A percentile compares a stretch with the other conserved stretches of the same genome.
Conservation (phyloP, 2,888 invertebrate genomes). For the Danaus chrysippus region DNA sequence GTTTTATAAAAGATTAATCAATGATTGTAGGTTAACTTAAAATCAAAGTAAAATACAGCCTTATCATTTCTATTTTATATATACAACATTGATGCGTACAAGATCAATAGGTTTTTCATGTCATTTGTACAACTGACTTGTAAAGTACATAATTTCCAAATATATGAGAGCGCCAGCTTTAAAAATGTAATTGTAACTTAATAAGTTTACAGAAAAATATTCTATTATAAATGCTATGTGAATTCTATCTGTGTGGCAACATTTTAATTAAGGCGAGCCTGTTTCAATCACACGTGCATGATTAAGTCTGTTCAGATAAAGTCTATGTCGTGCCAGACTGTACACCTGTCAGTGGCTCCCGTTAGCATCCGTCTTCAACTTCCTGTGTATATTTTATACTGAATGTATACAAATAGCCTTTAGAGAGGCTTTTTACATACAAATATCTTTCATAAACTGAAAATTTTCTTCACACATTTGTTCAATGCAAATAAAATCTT, state of each 20-base stretch:
- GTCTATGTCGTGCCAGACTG: constrained; percentile 13
- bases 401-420: constrained; percentile 5
- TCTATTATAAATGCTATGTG: background rate
- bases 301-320: constrained; percentile 25
- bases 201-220: too few relatives aligned
- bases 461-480: background rate
- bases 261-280: constrained; percentile 21
- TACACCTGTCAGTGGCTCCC: constrained; percentile 13
- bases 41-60: too few relatives aligned
- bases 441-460: background rate
- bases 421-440: constrained; percentile 5
- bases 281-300: constrained; percentile 20
- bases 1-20: too few relatives aligned
- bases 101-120: too few relatives aligned
- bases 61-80: too few relatives aligned
- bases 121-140: too few relatives aligned
- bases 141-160: too few relatives aligned
- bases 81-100: too few relatives aligned
- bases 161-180: too few relatives aligned
- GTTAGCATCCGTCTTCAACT: constrained; percentile 8
- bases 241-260: constrained; percentile 7
- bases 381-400: constrained; percentile 15
- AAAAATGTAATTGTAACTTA: too few relatives aligned
- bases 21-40: too few relatives aligned
- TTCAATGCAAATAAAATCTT: too few relatives aligned